phyloP scores from a whole-genome alignment of 2,113 vertebrate genomes.

The Amphiprion ocellaris region DNA sequence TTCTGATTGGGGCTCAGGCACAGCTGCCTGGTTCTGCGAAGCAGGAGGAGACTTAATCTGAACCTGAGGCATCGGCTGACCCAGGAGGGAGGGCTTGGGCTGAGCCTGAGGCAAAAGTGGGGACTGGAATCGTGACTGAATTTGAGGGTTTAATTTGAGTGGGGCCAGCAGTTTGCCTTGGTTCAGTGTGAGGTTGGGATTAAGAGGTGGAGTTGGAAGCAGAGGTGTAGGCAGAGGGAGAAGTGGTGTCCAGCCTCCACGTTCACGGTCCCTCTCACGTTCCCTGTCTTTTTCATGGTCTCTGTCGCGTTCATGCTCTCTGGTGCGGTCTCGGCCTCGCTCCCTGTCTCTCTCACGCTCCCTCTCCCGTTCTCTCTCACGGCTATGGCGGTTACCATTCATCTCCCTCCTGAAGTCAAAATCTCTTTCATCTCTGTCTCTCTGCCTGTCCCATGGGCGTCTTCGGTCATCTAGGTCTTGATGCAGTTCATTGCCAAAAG shows the following conservation, averaged over 20 bases:
- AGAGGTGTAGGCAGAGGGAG: constrained; percentile 79
- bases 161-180: constrained; percentile 75
- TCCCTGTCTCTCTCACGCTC: constrained; percentile 72
- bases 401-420: constrained; percentile 96
- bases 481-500: constrained; percentile 91
- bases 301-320: constrained; percentile 82
- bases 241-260: constrained; percentile 78
- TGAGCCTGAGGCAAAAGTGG: constrained; percentile 72
- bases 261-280: constrained; percentile 72
- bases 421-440: constrained; percentile 95
- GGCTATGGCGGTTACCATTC: constrained; percentile 92
- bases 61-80: constrained; percentile 56
- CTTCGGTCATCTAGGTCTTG: constrained; percentile 97
- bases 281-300: constrained; percentile 77
- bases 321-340: constrained; percentile 69
- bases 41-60: constrained; percentile 58
- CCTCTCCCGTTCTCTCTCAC: constrained; percentile 85
- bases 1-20: constrained; percentile 42
- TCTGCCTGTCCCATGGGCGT: constrained; percentile 96
- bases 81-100: constrained; percentile 54
- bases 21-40: constrained; percentile 45
- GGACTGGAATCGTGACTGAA: constrained; percentile 69
- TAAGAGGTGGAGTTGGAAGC: constrained; percentile 78
- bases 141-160: constrained; percentile 73
- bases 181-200: constrained; percentile 75